Conservation (phyloP, 1,140 invertebrate genomes). For the Hormaphis cornu region DNA sequence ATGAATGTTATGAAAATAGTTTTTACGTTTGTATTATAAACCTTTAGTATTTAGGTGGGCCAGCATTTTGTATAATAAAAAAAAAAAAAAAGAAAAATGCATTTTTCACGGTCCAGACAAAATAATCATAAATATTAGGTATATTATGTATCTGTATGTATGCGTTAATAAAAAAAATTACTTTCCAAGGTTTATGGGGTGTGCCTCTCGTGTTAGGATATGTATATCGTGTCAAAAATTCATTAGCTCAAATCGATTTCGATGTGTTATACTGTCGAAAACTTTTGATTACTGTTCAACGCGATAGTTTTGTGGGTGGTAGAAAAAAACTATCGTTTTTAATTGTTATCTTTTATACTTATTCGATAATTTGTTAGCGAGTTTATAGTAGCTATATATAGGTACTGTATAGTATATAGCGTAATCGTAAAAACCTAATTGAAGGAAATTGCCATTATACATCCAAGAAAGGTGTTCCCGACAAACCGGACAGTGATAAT, state of each 20-base stretch:
- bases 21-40: too few relatives aligned
- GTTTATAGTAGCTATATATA: not conserved
- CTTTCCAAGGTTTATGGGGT: slow-evolving; percentile 22
- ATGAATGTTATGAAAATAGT: too few relatives aligned
- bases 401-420: not conserved
- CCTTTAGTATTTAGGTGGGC: not conserved
- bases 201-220: not conserved
- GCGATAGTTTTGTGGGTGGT: slow-evolving; percentile 21
- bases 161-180: slow-evolving; percentile 14
- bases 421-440: slow-evolving; percentile 5
- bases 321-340: not conserved
- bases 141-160: too few relatives aligned
- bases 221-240: slow-evolving; percentile 3
- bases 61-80: not conserved
- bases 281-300: not conserved
- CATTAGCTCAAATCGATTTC: slow-evolving; percentile 3
- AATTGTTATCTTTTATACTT: slow-evolving; percentile 21
- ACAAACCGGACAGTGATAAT: slow-evolving; percentile 29
- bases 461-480: slow-evolving; percentile 30
- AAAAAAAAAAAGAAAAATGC: too few relatives aligned
- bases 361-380: not conserved
- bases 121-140: too few relatives aligned
- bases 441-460: slow-evolving; percentile 28
- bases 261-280: slow-evolving; percentile 9
- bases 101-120: not conserved